Percentiles rank a stretch among this genome's conserved stretches.
phyloP scores from a whole-genome alignment of 64 coral and sea anemone genomes.

The Montipora sp. region DNA sequence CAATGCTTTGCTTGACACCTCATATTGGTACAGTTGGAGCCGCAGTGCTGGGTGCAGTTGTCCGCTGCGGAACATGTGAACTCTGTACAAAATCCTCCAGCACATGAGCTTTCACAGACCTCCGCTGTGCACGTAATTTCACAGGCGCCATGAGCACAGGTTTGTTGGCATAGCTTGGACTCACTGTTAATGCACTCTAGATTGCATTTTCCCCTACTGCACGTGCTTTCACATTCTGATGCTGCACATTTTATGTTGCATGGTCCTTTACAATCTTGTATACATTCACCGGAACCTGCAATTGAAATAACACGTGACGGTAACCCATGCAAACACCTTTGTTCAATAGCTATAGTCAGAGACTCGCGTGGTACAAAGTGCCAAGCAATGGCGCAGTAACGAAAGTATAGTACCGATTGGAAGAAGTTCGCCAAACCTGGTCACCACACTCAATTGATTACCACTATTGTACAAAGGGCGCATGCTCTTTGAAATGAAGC shows the following conservation, averaged over 20 bases:
- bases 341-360: too few species aligned
- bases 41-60: constrained; percentile 31
- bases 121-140: constrained; percentile 37
- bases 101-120: constrained; percentile 10
- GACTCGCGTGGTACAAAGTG: too few species aligned
- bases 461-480: too few species aligned
- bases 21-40: constrained; percentile 24
- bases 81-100: background rate
- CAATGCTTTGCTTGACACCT: constrained; percentile 21
- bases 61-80: background rate
- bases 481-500: too few species aligned
- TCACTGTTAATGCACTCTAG: constrained; percentile 2
- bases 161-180: constrained; percentile 6
- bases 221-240: constrained; percentile 28
- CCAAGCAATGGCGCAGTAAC: too few species aligned
- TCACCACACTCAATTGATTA: too few species aligned
- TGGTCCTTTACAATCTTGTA: constrained; percentile 30
- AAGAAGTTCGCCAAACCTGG: too few species aligned
- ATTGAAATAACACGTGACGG: background rate
- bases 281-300: constrained; percentile 8
- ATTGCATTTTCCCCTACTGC: constrained; percentile 13
- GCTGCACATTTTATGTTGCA: constrained; percentile 39
- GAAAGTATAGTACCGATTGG: too few species aligned
- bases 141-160: constrained; percentile 21
- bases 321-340: too few species aligned